Base-by-base conservation (phyloP, 2,888 invertebrate species). In the Drosophila fungiperda region DNA sequence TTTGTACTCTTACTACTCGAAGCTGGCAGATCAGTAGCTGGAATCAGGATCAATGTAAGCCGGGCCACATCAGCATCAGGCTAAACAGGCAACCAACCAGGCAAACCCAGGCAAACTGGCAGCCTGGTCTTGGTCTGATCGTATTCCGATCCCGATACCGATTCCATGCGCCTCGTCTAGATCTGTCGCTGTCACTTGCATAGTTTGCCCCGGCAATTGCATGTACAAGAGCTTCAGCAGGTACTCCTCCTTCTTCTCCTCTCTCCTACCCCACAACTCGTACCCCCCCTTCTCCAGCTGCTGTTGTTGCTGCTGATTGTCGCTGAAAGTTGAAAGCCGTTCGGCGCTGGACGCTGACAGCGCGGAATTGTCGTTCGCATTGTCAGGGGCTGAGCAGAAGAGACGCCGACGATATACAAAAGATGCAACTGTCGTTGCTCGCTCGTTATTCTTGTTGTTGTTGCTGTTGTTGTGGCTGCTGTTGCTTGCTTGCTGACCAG, bases 151-250 rank as follows among this genome's bases (percentile, higher is more conserved):
- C 55, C 71, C 68, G 61, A 71, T 72, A 53, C 60, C 73, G 73
- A 68, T 73, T 69, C 68, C 66, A 52, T 52, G 38, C 55, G 81
- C 81, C 76, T 85, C 90, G 88, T 90, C 89, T 81, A 91, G 90
- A 91, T 90, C 91, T 90, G 91, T 87, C 88, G 89, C 80, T 90
- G 91, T 90, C 91, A 89, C 81, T 74, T 87, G 83, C 80, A 83
- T 85, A 81, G 89, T 86, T 91, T 91, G 85, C 84, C 69, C 54
- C 68, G 82, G 87, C 91, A 88, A 91, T 91, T 87, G 91, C 87
- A 87, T 87, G 87, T 87, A 89, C 83, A 72, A 76, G 82, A 72
- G 59, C 81, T 60, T 45, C 48, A 53, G 59, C 62, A 20, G 48
- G 36, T 38, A 23, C 36, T 42, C 66, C 35, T 52, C 20, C 36